These are phyloP conservation scores for Brachionus angularis DNA, from an alignment of 1,140 invertebrate species.

Conservation along the genomic window DNA sequence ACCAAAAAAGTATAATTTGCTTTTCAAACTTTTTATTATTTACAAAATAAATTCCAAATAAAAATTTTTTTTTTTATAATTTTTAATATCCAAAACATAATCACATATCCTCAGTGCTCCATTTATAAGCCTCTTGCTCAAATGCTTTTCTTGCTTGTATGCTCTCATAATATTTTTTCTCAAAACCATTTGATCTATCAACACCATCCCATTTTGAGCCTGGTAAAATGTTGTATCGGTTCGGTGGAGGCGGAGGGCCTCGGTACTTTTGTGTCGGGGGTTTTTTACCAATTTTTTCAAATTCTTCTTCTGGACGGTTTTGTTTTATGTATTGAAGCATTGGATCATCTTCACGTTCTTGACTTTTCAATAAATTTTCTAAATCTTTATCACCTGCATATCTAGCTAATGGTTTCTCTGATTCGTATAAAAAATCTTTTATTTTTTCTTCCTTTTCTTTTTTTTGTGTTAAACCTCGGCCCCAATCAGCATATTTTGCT, in stretches of 20 bases:
- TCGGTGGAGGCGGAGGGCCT: conserved; percentile 69
- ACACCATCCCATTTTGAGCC: conserved; percentile 97
- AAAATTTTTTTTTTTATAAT: no score
- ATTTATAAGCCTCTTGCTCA: conserved; percentile 83
- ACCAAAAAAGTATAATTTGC: no score
- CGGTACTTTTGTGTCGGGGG: conserved; percentile 68
- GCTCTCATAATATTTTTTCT: conserved; percentile 78
- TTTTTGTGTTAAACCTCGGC: conserved; percentile 63
- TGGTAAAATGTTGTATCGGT: conserved; percentile 76
- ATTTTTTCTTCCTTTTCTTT: conserved; percentile 66
- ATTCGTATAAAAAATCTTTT: conserved; percentile 71
- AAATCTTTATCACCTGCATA: conserved; percentile 82
- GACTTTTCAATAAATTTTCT: conserved; percentile 69
- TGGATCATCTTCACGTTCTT: conserved; percentile 75
- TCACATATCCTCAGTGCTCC: conserved; percentile 92
- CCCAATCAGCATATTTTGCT: conserved; percentile 39
- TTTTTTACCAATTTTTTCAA: conserved; percentile 50
- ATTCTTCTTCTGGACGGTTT: conserved; percentile 65
- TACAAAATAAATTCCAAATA: no score
- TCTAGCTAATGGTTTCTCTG: conserved; percentile 81
- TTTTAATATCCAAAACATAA: no score
- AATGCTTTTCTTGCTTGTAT: conserved; percentile 71
- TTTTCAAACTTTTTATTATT: no score
- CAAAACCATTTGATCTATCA: conserved; percentile 92
- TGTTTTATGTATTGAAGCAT: conserved; percentile 81